These are phyloP conservation scores for Tyto alba DNA, from an alignment of 2,113 vertebrate genomes.

Conservation along the genomic window DNA sequence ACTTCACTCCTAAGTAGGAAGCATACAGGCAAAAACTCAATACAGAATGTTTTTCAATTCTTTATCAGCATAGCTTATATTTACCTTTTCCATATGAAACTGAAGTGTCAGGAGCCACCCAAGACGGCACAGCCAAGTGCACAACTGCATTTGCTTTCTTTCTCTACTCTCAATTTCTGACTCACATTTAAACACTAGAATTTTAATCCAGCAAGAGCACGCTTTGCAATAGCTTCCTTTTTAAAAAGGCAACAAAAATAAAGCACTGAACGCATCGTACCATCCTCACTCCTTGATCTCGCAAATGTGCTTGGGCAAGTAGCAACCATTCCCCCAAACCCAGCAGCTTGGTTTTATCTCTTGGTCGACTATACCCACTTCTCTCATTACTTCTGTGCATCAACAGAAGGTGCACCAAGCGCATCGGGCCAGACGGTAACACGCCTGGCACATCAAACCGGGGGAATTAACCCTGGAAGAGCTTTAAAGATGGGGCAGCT, in stretches of 20 bases:
- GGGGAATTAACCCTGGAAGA: neutral
- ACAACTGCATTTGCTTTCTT: neutral
- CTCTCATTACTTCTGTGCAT: too few relatives aligned
- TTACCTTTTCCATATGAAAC: neutral
- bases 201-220: neutral
- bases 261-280: neutral
- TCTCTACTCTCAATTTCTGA: neutral
- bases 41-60: neutral
- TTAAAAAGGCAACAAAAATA: neutral
- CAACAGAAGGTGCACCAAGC: neutral
- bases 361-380: rapidly evolving
- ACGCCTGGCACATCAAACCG: neutral
- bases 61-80: neutral
- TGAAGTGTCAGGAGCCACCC: neutral
- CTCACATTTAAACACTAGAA: neutral
- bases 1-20: neutral
- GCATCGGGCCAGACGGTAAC: rapidly evolving
- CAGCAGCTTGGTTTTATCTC: neutral
- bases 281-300: neutral
- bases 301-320: neutral
- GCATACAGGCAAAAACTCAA: neutral
- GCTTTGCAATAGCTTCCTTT: neutral
- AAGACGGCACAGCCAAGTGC: neutral
- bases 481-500: neutral
- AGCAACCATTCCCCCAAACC: neutral